Percentiles rank a stretch among this genome's conserved stretches.
Evolutionary conservation across 1,140 invertebrate genomes (phyloP).

Genomic region (Glomeris maerens): DNA sequence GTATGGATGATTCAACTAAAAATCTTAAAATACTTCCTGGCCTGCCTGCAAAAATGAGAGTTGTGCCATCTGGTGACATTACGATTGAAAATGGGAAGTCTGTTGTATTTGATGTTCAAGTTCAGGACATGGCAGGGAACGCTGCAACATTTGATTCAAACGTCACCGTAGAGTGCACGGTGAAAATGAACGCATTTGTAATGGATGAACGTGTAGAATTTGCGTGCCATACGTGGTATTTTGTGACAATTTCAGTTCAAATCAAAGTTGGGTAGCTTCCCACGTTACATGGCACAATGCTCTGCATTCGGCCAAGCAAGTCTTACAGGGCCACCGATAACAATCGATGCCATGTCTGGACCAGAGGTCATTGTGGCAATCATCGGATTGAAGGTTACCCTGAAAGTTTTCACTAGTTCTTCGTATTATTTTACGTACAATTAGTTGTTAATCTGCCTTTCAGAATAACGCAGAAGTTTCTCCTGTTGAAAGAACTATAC

Average conservation of each 20-base stretch:
- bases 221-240: no score
- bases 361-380: no score
- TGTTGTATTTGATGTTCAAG: slow-evolving; percentile 21
- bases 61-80: slow-evolving; percentile 20
- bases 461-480: slow-evolving; percentile 22
- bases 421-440: no score
- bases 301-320: slow-evolving; percentile 21
- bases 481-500: slow-evolving; percentile 23
- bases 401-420: no score
- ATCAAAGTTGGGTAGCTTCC: slow-evolving; percentile 21
- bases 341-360: no score
- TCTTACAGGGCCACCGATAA: slow-evolving; percentile 24
- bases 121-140: slow-evolving; percentile 27
- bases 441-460: background rate
- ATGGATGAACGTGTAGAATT: no score
- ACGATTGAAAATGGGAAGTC: slow-evolving; percentile 27
- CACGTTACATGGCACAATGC: slow-evolving; percentile 23
- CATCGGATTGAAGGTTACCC: no score
- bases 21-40: slow-evolving; percentile 30
- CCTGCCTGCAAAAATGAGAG: slow-evolving; percentile 8
- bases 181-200: no score
- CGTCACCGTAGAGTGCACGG: no score
- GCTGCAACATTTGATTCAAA: no score
- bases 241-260: no score
- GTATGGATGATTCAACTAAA: slow-evolving; percentile 23